Percentiles rank a stretch among this genome's conserved stretches.
Evolutionary conservation across 2,797 vertebrate genomes (phyloP).

Genomic region (Orestias chungarensis): DNA sequence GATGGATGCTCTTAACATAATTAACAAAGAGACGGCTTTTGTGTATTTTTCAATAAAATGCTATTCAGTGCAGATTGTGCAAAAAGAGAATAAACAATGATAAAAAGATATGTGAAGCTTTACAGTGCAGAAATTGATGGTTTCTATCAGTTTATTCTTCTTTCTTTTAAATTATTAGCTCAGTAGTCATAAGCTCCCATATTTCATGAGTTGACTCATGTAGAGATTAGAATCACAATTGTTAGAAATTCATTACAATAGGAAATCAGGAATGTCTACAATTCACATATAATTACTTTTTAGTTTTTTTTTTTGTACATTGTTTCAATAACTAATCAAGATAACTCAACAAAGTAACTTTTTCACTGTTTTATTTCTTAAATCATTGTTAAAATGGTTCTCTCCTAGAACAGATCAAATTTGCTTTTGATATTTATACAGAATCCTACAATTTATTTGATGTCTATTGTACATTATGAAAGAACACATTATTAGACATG

Average conservation of each 20-base stretch:
- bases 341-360: not conserved
- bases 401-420: not conserved
- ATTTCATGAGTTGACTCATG: no score
- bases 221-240: not conserved
- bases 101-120: slow-evolving; percentile 14
- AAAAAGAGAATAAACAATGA: slow-evolving; percentile 8
- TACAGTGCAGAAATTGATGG: slow-evolving; percentile 4
- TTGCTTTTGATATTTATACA: not conserved
- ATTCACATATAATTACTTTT: not conserved
- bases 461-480: not conserved
- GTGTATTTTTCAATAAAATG: slow-evolving; percentile 1
- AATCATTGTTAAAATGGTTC: not conserved
- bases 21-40: slow-evolving; percentile 21
- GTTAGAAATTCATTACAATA: not conserved
- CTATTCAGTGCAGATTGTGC: not conserved
- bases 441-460: not conserved
- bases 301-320: not conserved
- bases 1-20: slow-evolving; percentile 30
- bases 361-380: not conserved
- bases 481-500: not conserved
- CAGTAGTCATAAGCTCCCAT: no score
- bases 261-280: no score
- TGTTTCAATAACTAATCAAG: not conserved
- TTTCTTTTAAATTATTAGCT: no score
- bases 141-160: no score